Evolutionary conservation across 2,888 invertebrate species (phyloP).

Genomic region (Pomacea canaliculata): DNA sequence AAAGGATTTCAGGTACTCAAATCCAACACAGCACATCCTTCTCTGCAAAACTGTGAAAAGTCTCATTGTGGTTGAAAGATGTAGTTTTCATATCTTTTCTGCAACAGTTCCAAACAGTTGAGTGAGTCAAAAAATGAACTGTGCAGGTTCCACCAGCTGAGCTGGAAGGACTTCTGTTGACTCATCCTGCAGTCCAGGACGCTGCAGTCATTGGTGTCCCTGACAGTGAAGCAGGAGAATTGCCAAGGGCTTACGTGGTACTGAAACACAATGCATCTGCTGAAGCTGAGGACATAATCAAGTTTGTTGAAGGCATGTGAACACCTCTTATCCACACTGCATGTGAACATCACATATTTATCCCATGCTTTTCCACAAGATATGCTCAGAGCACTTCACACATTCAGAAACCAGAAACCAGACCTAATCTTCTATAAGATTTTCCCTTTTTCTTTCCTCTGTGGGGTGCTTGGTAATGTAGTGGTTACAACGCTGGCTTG

Average conservation of each 20-base stretch:
- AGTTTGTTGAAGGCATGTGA: slow-evolving; percentile 43
- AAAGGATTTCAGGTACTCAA: slow-evolving; percentile 83
- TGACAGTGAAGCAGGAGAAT: slow-evolving; percentile 77
- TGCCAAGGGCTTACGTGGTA: slow-evolving; percentile 82
- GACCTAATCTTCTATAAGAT: too few relatives aligned
- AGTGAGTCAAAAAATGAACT: too few relatives aligned
- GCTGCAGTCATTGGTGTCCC: slow-evolving; percentile 82
- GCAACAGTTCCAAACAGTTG: too few relatives aligned
- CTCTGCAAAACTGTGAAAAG: too few relatives aligned
- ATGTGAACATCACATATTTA: neutral
- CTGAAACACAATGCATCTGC: slow-evolving; percentile 70
- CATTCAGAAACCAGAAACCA: too few relatives aligned
- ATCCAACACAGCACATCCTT: too few relatives aligned
- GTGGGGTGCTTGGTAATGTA: too few relatives aligned
- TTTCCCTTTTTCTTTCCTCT: too few relatives aligned
- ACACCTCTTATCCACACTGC: neutral
- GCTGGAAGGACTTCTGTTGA: slow-evolving; percentile 83
- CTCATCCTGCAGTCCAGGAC: slow-evolving; percentile 80
- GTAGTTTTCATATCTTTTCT: too few relatives aligned
- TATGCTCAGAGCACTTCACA: neutral
- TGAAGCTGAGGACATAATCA: slow-evolving; percentile 74
- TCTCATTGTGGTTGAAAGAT: too few relatives aligned
- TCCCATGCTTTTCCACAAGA: neutral
- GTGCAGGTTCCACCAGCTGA: slow-evolving; percentile 87
- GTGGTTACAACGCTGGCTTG: too few relatives aligned